Percentiles rank a stretch among this genome's conserved stretches.
phyloP scores from a whole-genome alignment of 2,888 invertebrate species.

The Lepidocyrtoides sp. region DNA sequence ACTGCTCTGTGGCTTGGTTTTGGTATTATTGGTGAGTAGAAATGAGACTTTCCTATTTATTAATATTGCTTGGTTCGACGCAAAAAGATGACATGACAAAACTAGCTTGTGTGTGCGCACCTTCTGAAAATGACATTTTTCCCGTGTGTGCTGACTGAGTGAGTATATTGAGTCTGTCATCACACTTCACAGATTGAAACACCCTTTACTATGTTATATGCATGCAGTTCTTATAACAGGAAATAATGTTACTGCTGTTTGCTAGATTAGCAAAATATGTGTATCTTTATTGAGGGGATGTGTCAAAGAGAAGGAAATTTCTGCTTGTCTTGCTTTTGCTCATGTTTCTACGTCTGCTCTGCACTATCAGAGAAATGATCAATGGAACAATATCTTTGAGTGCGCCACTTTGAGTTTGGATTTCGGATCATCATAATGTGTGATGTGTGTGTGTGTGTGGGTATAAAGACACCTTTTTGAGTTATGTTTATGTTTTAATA shows the following conservation, averaged over 20 bases:
- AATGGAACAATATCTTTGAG: conserved; percentile 75
- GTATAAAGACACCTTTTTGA: neutral
- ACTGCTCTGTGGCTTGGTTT: conserved; percentile 8
- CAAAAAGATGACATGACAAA: conserved; percentile 3
- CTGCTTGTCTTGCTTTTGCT: conserved; percentile 65
- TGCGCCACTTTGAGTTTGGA: conserved; percentile 52
- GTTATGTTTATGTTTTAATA: neutral
- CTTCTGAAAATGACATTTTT: conserved; percentile 45
- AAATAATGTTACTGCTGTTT: conserved; percentile 19
- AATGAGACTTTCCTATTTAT: neutral
- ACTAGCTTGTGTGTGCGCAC: neutral
- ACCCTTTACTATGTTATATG: too few relatives aligned
- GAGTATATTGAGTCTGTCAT: neutral
- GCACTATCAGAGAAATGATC: conserved; percentile 68
- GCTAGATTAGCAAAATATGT: conserved; percentile 73
- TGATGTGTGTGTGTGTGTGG: neutral
- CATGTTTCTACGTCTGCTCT: conserved; percentile 26
- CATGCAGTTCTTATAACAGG: conserved; percentile 11
- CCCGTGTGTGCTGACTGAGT: neutral
- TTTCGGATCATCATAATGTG: conserved; percentile 8
- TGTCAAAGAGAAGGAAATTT: conserved; percentile 51
- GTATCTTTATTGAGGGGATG: conserved; percentile 46
- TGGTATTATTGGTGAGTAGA: neutral
- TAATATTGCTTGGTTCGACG: conserved; percentile 5
- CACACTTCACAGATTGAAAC: too few relatives aligned